phyloP scores from a whole-genome alignment of 2,797 vertebrate species.

The Pangasius krempfi region DNA sequence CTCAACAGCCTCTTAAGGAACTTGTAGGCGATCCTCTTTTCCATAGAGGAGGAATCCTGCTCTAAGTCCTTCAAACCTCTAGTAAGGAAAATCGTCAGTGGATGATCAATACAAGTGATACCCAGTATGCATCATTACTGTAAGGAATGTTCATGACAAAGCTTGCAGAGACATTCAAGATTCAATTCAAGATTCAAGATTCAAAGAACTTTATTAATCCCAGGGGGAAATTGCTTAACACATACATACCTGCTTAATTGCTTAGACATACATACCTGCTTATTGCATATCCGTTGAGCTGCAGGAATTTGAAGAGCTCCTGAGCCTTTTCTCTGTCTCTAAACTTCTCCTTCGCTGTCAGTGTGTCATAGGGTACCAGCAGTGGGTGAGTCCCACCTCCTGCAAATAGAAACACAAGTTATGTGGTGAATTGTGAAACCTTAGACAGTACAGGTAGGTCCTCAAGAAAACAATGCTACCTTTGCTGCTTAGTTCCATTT shows the following conservation, averaged over 20 bases:
- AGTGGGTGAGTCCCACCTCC: slow-evolving; percentile 93
- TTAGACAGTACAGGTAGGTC: slow-evolving; percentile 1
- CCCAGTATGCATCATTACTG: neutral
- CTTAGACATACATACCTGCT: slow-evolving; percentile 77
- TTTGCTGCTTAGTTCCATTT: slow-evolving; percentile 89
- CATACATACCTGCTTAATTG: too few species aligned
- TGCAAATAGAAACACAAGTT: slow-evolving; percentile 58
- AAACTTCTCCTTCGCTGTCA: slow-evolving; percentile 97
- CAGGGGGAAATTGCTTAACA: too few species aligned
- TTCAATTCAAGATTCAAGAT: too few species aligned
- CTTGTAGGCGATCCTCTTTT: slow-evolving; percentile 93
- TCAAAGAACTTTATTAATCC: too few species aligned
- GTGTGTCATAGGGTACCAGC: slow-evolving; percentile 93
- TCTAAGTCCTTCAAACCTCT: slow-evolving; percentile 90
- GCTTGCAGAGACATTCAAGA: neutral
- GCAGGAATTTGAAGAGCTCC: slow-evolving; percentile 95
- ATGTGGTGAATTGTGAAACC: neutral
- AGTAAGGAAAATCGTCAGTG: slow-evolving; percentile 17
- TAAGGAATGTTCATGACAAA: neutral
- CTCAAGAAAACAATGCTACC: slow-evolving; percentile 68
- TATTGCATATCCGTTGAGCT: slow-evolving; percentile 87
- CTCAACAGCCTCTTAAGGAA: slow-evolving; percentile 93
- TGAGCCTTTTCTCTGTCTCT: slow-evolving; percentile 95
- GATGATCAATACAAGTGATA: neutral
- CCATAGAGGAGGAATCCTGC: slow-evolving; percentile 93